A percentile compares a stretch with the other conserved stretches of the same genome.
Evolutionary conservation across 2,888 invertebrate species (phyloP).

Genomic region (Tortrix viridana): DNA sequence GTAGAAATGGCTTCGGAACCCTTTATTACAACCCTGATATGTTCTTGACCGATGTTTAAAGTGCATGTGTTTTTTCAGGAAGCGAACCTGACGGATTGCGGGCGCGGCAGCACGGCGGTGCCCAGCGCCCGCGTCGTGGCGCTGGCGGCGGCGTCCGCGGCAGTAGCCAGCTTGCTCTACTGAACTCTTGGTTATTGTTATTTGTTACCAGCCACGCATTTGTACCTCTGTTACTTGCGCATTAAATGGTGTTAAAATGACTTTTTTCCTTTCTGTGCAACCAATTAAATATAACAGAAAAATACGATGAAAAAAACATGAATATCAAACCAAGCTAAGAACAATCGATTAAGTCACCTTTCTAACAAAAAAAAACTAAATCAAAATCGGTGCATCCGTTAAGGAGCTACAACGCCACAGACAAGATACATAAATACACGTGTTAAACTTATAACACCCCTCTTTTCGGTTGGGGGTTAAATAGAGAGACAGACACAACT

Average conservation of each 20-base stretch:
- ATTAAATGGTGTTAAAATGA: conserved; percentile 33
- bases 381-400: too few species aligned
- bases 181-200: conserved; percentile 42
- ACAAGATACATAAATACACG: too few species aligned
- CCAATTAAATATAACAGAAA: background rate
- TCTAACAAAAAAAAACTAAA: too few species aligned
- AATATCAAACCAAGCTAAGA: too few species aligned
- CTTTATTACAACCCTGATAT: too few species aligned
- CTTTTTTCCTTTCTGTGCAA: background rate
- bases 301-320: background rate
- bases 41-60: too few species aligned
- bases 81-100: conserved; percentile 70
- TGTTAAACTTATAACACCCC: too few species aligned
- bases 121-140: conserved; percentile 50
- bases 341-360: too few species aligned
- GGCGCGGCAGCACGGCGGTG: conserved; percentile 59
- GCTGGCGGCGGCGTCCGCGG: conserved; percentile 46
- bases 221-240: conserved; percentile 54
- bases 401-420: too few species aligned
- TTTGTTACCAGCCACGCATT: conserved; percentile 51
- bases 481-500: too few species aligned
- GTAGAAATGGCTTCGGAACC: too few species aligned
- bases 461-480: too few species aligned
- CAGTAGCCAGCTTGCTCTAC: conserved; percentile 46
- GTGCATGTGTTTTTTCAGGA: conserved; percentile 56